Conservation (phyloP, 2,888 invertebrate species). For the Fragum fragum region DNA sequence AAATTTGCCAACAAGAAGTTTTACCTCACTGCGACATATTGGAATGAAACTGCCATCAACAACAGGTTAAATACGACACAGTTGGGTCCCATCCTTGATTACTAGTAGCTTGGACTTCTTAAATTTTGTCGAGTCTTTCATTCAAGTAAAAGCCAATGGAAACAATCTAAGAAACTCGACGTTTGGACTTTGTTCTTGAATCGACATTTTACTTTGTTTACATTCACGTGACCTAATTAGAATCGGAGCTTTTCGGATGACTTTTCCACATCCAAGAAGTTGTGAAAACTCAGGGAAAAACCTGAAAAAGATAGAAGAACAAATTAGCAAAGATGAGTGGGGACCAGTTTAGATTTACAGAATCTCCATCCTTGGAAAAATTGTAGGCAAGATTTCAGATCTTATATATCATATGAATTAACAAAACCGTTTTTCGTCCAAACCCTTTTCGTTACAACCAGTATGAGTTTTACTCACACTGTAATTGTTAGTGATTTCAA, state of each 20-base stretch:
- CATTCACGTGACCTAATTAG: constrained; percentile 16
- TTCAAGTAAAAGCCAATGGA: too few relatives aligned
- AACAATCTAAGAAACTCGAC: not conserved
- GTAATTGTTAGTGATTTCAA: too few relatives aligned
- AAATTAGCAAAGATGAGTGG: constrained; percentile 26
- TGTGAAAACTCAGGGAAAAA: not conserved
- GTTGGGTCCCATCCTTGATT: not conserved
- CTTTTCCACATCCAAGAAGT: not conserved
- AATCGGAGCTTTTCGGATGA: not conserved
- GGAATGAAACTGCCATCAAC: not conserved
- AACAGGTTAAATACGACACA: not conserved
- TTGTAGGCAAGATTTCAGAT: constrained; percentile 44
- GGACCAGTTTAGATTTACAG: constrained; percentile 56
- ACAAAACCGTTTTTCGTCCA: not conserved
- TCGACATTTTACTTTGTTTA: constrained; percentile 21
- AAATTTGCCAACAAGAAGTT: too few relatives aligned
- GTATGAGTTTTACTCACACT: too few relatives aligned
- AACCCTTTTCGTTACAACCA: not conserved
- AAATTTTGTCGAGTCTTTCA: too few relatives aligned
- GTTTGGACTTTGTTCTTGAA: constrained; percentile 9
- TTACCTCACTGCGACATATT: not conserved
- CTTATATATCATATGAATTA: not conserved
- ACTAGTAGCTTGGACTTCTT: not conserved
- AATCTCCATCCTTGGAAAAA: constrained; percentile 62
- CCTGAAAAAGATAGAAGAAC: not conserved